Base-by-base conservation (phyloP, 2,797 vertebrate species). In the Syngnathus rostellatus region DNA sequence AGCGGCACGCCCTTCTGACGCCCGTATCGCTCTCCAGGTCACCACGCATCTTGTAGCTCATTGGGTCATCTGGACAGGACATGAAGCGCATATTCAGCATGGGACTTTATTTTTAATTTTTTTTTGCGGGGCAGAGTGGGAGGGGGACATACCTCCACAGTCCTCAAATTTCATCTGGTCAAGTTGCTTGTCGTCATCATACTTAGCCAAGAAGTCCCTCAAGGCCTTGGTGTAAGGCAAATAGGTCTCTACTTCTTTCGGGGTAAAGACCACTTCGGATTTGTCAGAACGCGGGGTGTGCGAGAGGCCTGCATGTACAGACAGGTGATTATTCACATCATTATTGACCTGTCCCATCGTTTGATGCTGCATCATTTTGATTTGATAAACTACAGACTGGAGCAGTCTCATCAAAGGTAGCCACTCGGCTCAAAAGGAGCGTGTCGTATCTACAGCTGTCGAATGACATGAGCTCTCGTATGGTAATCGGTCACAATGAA, bases 211-310 rank as follows among this genome's bases (percentile, higher is more conserved):
- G 73, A 99, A 94, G 0, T 85, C 81, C 14, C 66, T 78, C 6
- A 99, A 65, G 80, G 80, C 86, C 62, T 68, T 83, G 57, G 92
- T 83, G 17, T 93, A 95, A 0, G 74, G 38, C n/a, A 89, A 66
- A 31, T 87, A 98, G 23, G 78, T 88, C 69, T 66, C 86, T 40
- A 82, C 0, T 0, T 94, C 87, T 0, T 66, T 81, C 2, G 82
- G 0, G 62, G 69, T 85, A 74, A 93, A 96, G 71, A 69, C 0
- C 23, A 99, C 65, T 81, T 98, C 97, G 8, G 89, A 69, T 87
- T 98, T 98, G 0, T 93, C 86, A 23, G 92, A 83, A 60, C 83
- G 88, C 1, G 97, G 97, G 14, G 92, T 43, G 85, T 94, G 94
- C 5, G 94, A 77, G 37, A 99, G 81, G 74, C 97, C 97, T 99